Base-by-base conservation (phyloP, 64 coral and sea anemone genomes). In the Exaiptasia diaphana region DNA sequence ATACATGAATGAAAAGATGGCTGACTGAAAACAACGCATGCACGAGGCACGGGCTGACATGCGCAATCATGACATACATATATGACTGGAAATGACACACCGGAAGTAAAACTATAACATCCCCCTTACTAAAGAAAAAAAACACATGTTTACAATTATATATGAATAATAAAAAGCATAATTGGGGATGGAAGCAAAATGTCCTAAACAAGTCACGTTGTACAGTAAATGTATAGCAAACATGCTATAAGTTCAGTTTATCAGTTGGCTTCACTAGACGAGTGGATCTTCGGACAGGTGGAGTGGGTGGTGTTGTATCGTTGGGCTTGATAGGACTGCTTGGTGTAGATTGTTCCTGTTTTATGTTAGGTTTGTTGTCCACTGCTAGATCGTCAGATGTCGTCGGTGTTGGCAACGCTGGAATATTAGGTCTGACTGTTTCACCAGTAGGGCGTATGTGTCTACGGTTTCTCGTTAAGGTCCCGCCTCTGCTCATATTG, bases 21-120 rank as follows among this genome's bases (percentile, higher is more conserved):
- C n/a, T n/a, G n/a, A n/a, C n/a, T n/a, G n/a, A n/a, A n/a, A n/a
- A n/a, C n/a, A n/a, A n/a, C n/a, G n/a, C n/a, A n/a, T n/a, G n/a
- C n/a, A n/a, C n/a, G n/a, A n/a, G n/a, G n/a, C n/a, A n/a, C n/a
- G n/a, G n/a, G n/a, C n/a, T n/a, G n/a, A n/a, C n/a, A n/a, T n/a
- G n/a, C n/a, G n/a, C n/a, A n/a, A n/a, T n/a, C n/a, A n/a, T n/a
- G n/a, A n/a, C n/a, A n/a, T n/a, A n/a, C n/a, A n/a, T n/a, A n/a
- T n/a, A n/a, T n/a, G n/a, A n/a, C n/a, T n/a, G n/a, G n/a, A n/a
- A n/a, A n/a, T n/a, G n/a, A n/a, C n/a, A n/a, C n/a, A 49, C 53
- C 14, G 53, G 53, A 56, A 15, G 53, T 56, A 20, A 67, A 67
- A 67, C 63, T 67, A 67, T 67, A 34, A 67, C 63, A 67, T 67